Conservation (phyloP, 2,888 invertebrate species). For the Octodonta nipae region DNA sequence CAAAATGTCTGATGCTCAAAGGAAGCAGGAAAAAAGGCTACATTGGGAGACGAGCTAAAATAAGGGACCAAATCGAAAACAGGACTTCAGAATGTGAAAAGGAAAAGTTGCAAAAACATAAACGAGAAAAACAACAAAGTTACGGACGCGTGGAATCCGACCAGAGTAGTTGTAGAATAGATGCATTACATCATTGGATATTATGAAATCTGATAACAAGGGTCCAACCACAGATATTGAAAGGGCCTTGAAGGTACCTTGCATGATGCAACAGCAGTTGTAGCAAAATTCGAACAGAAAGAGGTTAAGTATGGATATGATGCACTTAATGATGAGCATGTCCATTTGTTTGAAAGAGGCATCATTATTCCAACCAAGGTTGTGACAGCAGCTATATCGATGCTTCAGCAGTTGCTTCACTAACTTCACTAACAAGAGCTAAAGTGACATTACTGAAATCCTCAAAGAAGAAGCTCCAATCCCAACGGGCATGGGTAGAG, state of each 20-base stretch:
- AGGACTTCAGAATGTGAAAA: too few species aligned
- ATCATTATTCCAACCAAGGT: constrained; percentile 47
- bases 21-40: too few species aligned
- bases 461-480: constrained; percentile 74
- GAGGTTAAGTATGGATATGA: constrained; percentile 39
- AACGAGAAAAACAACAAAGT: too few species aligned
- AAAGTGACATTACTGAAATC: constrained; percentile 90
- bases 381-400: constrained; percentile 36
- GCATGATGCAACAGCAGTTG: constrained; percentile 36
- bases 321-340: constrained; percentile 36
- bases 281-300: constrained; percentile 74
- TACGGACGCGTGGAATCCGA: too few species aligned
- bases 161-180: too few species aligned
- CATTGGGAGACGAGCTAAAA: too few species aligned
- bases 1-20: too few species aligned
- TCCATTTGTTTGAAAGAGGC: constrained; percentile 37
- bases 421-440: constrained; percentile 55
- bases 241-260: constrained; percentile 35
- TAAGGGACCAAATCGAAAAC: too few species aligned
- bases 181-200: too few species aligned
- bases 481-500: constrained; percentile 50
- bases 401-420: constrained; percentile 37
- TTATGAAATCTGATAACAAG: too few species aligned
- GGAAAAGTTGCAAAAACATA: too few species aligned
- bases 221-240: too few species aligned